Conservation (phyloP, 2,888 invertebrate species). For the Conomelus anceps region DNA sequence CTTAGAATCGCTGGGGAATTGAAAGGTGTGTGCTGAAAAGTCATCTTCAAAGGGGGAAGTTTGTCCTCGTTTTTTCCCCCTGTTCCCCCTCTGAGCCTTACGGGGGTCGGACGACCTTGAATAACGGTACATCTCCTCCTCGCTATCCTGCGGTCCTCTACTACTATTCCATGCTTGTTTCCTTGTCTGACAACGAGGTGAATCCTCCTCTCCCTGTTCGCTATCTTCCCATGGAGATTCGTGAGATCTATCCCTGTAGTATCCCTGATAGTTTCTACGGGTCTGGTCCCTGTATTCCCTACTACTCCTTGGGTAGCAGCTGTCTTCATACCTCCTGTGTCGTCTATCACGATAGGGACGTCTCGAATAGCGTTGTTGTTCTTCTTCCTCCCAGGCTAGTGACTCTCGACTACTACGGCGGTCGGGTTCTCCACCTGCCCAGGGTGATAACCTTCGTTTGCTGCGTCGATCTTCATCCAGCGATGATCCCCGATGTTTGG, state of each 20-base stretch:
- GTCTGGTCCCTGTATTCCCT: constrained; percentile 32
- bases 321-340: constrained; percentile 32
- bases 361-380: constrained; percentile 30
- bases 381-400: constrained; percentile 34
- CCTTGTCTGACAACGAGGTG: constrained; percentile 40
- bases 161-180: constrained; percentile 45
- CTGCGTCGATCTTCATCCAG: constrained; percentile 45
- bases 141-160: constrained; percentile 18
- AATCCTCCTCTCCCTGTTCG: constrained; percentile 34
- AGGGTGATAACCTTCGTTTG: constrained; percentile 27
- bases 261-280: constrained; percentile 20
- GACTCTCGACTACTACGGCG: constrained; percentile 32
- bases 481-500: constrained; percentile 47
- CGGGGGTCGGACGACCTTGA: constrained; percentile 29
- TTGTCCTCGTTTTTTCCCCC: constrained; percentile 32
- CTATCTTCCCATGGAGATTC: constrained; percentile 68
- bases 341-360: constrained; percentile 28
- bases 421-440: constrained; percentile 26
- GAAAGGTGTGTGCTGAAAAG: constrained; percentile 47
- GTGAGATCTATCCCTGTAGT: constrained; percentile 31
- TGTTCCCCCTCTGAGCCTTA: constrained; percentile 39
- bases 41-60: constrained; percentile 56
- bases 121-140: constrained; percentile 30
- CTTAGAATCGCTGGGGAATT: constrained; percentile 38
- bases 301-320: constrained; percentile 30